These are phyloP conservation scores for Microctenopoma stevenorrisi DNA, from an alignment of 2,797 vertebrate species.

Conservation along the genomic window DNA sequence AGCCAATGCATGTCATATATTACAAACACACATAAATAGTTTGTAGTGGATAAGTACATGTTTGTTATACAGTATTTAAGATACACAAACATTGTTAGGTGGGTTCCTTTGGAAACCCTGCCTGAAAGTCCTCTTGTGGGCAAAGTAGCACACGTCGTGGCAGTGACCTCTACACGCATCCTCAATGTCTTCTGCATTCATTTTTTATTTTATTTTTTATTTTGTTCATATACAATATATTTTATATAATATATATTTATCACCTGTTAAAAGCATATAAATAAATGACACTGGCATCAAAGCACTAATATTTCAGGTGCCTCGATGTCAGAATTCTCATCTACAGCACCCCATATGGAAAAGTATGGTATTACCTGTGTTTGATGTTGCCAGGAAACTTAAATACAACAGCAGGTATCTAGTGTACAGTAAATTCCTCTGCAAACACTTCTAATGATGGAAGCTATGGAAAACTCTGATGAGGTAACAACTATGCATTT, in stretches of 20 bases:
- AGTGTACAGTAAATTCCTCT: slow-evolving; percentile 8
- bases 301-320: neutral
- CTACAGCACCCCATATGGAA: slow-evolving; percentile 50
- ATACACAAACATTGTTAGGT: neutral
- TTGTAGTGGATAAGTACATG: neutral
- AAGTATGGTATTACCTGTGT: slow-evolving; percentile 43
- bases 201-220: neutral
- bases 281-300: neutral
- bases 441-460: slow-evolving; percentile 32
- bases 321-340: neutral
- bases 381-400: slow-evolving; percentile 73
- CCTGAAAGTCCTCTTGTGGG: slow-evolving; percentile 20
- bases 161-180: neutral
- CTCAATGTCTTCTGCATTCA: too few relatives aligned
- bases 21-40: too few relatives aligned
- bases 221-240: neutral
- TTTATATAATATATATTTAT: neutral
- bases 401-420: slow-evolving; percentile 38
- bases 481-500: slow-evolving; percentile 45
- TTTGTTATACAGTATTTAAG: neutral
- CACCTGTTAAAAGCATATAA: fast-evolving
- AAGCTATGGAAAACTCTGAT: slow-evolving; percentile 53
- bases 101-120: fast-evolving
- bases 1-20: too few relatives aligned
- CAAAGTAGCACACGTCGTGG: fast-evolving